phyloP scores from a whole-genome alignment of 2,888 invertebrate genomes.

The Oligia fasciuncula region DNA sequence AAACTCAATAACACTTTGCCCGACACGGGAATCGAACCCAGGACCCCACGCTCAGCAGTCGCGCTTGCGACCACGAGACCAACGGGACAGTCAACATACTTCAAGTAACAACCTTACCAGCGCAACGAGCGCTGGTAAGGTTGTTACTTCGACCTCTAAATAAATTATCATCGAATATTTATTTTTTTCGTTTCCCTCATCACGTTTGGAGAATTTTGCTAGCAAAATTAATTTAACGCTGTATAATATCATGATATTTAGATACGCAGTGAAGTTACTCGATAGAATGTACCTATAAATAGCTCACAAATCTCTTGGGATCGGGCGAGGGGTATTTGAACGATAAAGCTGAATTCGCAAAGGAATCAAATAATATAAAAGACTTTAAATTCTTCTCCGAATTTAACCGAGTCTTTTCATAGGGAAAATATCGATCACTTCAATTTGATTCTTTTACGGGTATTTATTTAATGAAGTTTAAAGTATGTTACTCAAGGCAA shows the following conservation, averaged over 20 bases:
- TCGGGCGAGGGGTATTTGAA: not conserved
- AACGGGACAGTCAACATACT: too few relatives aligned
- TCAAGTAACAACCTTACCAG: too few relatives aligned
- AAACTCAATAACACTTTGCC: too few relatives aligned
- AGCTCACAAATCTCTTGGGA: not conserved
- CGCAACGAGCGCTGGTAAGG: too few relatives aligned
- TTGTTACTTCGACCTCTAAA: not conserved
- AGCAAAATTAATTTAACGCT: not conserved
- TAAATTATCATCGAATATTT: too few relatives aligned
- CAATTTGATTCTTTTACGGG: not conserved
- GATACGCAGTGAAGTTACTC: not conserved
- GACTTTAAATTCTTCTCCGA: not conserved
- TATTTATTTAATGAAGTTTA: not conserved
- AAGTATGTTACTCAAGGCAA: not conserved
- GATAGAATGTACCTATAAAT: slow-evolving; percentile 9
- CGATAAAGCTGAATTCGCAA: not conserved
- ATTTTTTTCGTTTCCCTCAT: too few relatives aligned
- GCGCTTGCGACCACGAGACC: too few relatives aligned
- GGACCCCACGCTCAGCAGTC: too few relatives aligned
- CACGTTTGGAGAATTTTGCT: too few relatives aligned
- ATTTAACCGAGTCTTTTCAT: not conserved
- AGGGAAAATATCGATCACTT: not conserved
- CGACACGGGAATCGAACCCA: too few relatives aligned
- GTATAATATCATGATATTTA: not conserved
- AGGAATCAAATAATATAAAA: not conserved